Percentiles rank a stretch among this genome's conserved stretches.
Evolutionary conservation across 2,888 invertebrate genomes (phyloP).

Genomic region (Scelioninae gen. 2): DNA sequence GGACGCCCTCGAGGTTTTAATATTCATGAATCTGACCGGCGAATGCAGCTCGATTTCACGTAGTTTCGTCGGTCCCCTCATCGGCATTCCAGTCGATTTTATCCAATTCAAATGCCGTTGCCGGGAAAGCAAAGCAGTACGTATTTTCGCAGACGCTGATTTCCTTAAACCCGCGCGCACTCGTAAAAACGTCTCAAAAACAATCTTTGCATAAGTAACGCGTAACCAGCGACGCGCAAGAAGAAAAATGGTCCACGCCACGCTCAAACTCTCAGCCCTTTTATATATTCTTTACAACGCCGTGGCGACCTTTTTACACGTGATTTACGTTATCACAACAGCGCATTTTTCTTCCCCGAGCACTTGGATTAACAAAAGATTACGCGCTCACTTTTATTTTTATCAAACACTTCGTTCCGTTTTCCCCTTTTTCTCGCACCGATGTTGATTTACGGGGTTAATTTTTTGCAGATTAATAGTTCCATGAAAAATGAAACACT

Average conservation of each 20-base stretch:
- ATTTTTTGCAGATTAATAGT: constrained; percentile 1
- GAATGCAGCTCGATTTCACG: constrained; percentile 50
- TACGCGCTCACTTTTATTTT: constrained; percentile 37
- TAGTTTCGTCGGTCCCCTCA: constrained; percentile 27
- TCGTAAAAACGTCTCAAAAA: constrained; percentile 57
- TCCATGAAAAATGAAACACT: constrained; percentile 4
- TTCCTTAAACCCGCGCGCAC: constrained; percentile 39
- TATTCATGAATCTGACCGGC: constrained; percentile 42
- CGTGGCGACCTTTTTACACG: constrained; percentile 43
- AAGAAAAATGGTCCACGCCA: constrained; percentile 47
- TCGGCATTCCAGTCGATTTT: constrained; percentile 52
- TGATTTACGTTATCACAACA: constrained; percentile 56
- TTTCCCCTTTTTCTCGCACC: constrained; percentile 4
- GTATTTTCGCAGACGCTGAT: constrained; percentile 43
- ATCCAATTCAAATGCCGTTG: constrained; percentile 40
- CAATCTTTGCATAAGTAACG: constrained; percentile 58
- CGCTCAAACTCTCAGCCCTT: constrained; percentile 30
- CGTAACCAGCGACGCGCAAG: constrained; percentile 45
- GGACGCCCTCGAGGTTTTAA: constrained; percentile 34
- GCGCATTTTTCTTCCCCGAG: constrained; percentile 41
- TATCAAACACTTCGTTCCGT: constrained; percentile 6
- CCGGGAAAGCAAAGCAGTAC: constrained; percentile 32
- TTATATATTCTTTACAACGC: constrained; percentile 49
- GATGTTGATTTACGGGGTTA: constrained; percentile 30
- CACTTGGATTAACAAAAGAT: constrained; percentile 49